Conservation (phyloP, 2,888 invertebrate genomes). For the Ochropleura plecta region DNA sequence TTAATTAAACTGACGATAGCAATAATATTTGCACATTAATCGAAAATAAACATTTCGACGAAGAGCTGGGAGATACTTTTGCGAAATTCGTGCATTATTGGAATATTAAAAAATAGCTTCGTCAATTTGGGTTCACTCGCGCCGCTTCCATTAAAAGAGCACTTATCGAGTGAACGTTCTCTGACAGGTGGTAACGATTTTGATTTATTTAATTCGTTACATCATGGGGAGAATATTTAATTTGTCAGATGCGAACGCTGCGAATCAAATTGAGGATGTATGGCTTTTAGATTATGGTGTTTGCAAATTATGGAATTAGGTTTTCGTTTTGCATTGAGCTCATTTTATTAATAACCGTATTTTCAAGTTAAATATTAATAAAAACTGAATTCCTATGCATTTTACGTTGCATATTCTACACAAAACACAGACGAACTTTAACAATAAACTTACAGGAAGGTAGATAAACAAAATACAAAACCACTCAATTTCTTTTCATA, state of each 20-base stretch:
- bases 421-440: not conserved
- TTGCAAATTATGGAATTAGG: not conserved
- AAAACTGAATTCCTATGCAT: not conserved
- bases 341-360: not conserved
- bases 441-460: slow-evolving; percentile 42
- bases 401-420: not conserved
- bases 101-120: slow-evolving; percentile 58
- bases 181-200: slow-evolving; percentile 73
- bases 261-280: slow-evolving; percentile 53
- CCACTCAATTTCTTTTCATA: slow-evolving; percentile 57
- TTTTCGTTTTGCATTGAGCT: not conserved
- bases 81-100: slow-evolving; percentile 58
- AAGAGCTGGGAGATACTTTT: slow-evolving; percentile 30
- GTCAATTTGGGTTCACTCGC: slow-evolving; percentile 67
- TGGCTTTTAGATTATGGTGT: slow-evolving; percentile 35
- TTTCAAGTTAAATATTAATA: not conserved
- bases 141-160: slow-evolving; percentile 71
- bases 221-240: slow-evolving; percentile 72
- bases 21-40: slow-evolving; percentile 59
- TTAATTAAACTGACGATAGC: slow-evolving; percentile 50
- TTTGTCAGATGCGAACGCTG: slow-evolving; percentile 67
- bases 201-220: slow-evolving; percentile 76
- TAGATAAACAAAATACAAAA: slow-evolving; percentile 59
- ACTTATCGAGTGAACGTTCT: slow-evolving; percentile 71
- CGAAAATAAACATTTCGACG: slow-evolving; percentile 48